Conservation (phyloP, 1,140 invertebrate genomes). For the Aphidius gifuensis region DNA sequence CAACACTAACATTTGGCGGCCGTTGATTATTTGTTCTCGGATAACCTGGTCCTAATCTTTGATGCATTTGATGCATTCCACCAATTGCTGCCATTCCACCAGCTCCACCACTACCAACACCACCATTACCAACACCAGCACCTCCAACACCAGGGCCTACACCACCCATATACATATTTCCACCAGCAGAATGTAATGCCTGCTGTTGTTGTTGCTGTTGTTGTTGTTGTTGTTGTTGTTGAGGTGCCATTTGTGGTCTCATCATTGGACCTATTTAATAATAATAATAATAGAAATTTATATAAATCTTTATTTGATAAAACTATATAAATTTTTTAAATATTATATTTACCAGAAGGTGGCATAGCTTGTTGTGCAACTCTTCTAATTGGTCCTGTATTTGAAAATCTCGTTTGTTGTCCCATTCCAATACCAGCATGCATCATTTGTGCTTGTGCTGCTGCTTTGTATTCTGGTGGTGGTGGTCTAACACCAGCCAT, state of each 20-base stretch:
- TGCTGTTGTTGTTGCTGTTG: slow-evolving; percentile 54
- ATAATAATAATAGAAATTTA: neutral
- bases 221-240: slow-evolving; percentile 55
- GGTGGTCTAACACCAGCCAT: slow-evolving; percentile 61
- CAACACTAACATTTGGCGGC: slow-evolving; percentile 59
- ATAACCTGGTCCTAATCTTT: slow-evolving; percentile 48
- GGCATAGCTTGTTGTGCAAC: slow-evolving; percentile 67
- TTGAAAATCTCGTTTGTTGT: slow-evolving; percentile 53
- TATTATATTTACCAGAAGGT: slow-evolving; percentile 57
- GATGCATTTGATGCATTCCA: slow-evolving; percentile 57
- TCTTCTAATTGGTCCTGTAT: slow-evolving; percentile 58
- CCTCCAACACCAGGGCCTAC: slow-evolving; percentile 17
- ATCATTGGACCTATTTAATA: slow-evolving; percentile 62
- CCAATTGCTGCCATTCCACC: slow-evolving; percentile 38
- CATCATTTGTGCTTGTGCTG: slow-evolving; percentile 62
- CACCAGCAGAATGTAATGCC: slow-evolving; percentile 49
- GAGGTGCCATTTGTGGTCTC: slow-evolving; percentile 61
- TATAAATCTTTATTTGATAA: neutral
- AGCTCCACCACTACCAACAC: slow-evolving; percentile 30
- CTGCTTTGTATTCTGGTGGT: slow-evolving; percentile 73
- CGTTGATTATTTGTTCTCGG: slow-evolving; percentile 55
- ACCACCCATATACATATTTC: slow-evolving; percentile 47
- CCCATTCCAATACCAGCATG: slow-evolving; percentile 54
- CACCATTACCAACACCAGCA: slow-evolving; percentile 27
- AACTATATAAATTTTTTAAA: neutral